Conservation (phyloP, 2,888 invertebrate species). For the Dasysyrphus tricinctus region DNA sequence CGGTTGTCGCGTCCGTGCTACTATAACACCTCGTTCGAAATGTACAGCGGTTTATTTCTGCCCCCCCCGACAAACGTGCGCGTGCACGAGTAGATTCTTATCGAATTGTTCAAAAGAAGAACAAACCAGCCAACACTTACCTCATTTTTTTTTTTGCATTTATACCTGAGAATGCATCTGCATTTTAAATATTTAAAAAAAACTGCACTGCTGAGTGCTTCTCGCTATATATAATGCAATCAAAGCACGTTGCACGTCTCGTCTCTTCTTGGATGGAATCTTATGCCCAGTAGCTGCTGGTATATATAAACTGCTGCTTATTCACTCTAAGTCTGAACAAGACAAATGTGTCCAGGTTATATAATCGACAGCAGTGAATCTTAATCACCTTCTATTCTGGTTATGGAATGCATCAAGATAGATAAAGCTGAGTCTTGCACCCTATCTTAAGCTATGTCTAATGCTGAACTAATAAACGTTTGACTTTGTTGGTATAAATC, state of each 20-base stretch:
- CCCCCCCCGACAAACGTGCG: conserved; percentile 28
- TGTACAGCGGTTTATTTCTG: conserved; percentile 54
- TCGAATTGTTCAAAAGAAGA: conserved; percentile 32
- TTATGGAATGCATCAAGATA: conserved; percentile 8
- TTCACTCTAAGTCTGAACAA: conserved; percentile 3
- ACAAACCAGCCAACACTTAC: conserved; percentile 35
- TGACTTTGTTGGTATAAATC: neutral
- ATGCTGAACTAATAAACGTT: conserved; percentile 17
- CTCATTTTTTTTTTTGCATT: conserved; percentile 41
- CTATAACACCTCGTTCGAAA: conserved; percentile 12
- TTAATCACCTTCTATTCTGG: conserved; percentile 36
- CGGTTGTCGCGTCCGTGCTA: conserved; percentile 10
- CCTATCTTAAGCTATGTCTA: conserved; percentile 4
- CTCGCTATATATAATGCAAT: conserved; percentile 47
- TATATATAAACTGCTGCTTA: neutral
- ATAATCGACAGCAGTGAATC: conserved; percentile 40
- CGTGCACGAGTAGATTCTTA: conserved; percentile 60
- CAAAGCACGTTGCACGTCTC: conserved; percentile 66
- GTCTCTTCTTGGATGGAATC: conserved; percentile 29
- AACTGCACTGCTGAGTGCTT: conserved; percentile 26
- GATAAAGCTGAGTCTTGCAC: neutral
- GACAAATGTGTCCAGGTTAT: conserved; percentile 41
- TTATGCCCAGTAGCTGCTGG: conserved; percentile 33
- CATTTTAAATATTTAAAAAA: conserved; percentile 18
- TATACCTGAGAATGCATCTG: conserved; percentile 21